phyloP scores from a whole-genome alignment of 1,140 invertebrate species.

The Ephestia elutella region DNA sequence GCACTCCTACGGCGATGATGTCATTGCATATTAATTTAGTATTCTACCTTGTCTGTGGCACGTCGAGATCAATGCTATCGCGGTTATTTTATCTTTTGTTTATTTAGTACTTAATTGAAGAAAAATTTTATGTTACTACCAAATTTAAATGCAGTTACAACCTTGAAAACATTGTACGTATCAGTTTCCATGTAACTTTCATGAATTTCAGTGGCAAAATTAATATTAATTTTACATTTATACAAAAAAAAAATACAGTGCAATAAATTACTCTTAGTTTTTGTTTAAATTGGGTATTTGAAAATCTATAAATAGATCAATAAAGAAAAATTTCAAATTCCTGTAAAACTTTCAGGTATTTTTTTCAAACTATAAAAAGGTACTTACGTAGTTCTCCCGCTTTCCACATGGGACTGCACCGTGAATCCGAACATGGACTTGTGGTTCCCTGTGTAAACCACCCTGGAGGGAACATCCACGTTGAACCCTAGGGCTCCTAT shows the following conservation, averaged over 20 bases:
- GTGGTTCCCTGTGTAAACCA: conserved; percentile 58
- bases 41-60: conserved; percentile 16
- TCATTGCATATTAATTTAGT: conserved; percentile 34
- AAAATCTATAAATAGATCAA: too few species aligned
- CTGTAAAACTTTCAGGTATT: too few species aligned
- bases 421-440: conserved; percentile 69
- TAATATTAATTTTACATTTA: too few species aligned
- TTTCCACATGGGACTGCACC: conserved; percentile 59
- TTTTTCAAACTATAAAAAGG: conserved; percentile 6
- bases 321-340: too few species aligned
- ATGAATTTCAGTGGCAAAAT: too few species aligned
- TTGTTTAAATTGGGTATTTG: too few species aligned
- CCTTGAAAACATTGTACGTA: too few species aligned
- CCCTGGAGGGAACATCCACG: conserved; percentile 67
- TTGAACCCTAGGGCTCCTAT: conserved; percentile 53
- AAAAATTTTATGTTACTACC: too few species aligned
- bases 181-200: too few species aligned
- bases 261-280: too few species aligned
- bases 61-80: neutral
- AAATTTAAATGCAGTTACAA: too few species aligned
- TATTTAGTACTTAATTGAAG: neutral
- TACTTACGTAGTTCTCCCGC: conserved; percentile 64
- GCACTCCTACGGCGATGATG: conserved; percentile 43
- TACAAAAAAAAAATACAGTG: too few species aligned
- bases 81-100: neutral